Conservation (phyloP, 1,140 invertebrate genomes). For the Zaprionus ghesquierei region DNA sequence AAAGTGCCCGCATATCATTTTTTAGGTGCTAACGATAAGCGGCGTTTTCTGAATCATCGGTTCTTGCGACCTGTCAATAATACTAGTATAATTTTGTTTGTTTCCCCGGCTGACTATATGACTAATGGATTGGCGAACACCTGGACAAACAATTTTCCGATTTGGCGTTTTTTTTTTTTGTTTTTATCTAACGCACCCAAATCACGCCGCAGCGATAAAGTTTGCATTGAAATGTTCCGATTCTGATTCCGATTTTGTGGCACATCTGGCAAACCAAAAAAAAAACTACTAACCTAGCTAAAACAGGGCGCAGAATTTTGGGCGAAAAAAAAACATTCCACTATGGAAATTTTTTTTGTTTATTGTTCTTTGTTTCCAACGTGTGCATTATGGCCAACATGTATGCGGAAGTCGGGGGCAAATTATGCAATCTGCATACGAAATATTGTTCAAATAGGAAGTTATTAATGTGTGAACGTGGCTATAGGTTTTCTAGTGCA, state of each 20-base stretch:
- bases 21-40: not conserved
- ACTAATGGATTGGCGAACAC: slow-evolving; percentile 12
- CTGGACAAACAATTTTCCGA: too few relatives aligned
- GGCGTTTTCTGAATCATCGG: slow-evolving; percentile 23
- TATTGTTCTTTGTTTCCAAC: slow-evolving; percentile 26
- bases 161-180: slow-evolving; percentile 11
- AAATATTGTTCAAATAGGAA: not conserved
- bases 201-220: slow-evolving; percentile 2
- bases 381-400: not conserved
- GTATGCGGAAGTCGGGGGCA: not conserved
- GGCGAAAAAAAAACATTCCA: not conserved
- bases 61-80: slow-evolving; percentile 8
- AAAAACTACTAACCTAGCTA: not conserved
- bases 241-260: slow-evolving; percentile 10
- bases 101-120: slow-evolving; percentile 6
- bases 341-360: slow-evolving; percentile 9
- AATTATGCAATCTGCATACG: not conserved
- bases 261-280: slow-evolving; percentile 49
- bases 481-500: too few relatives aligned
- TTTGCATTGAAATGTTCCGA: slow-evolving; percentile 17
- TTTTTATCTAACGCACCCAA: slow-evolving; percentile 15
- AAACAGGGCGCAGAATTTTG: not conserved
- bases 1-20: not conserved
- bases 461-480: not conserved
- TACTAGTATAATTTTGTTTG: not conserved